A percentile compares a stretch with the other conserved stretches of the same genome.
Conservation (phyloP, 2,797 vertebrate species). For the Zonotrichia albicollis region DNA sequence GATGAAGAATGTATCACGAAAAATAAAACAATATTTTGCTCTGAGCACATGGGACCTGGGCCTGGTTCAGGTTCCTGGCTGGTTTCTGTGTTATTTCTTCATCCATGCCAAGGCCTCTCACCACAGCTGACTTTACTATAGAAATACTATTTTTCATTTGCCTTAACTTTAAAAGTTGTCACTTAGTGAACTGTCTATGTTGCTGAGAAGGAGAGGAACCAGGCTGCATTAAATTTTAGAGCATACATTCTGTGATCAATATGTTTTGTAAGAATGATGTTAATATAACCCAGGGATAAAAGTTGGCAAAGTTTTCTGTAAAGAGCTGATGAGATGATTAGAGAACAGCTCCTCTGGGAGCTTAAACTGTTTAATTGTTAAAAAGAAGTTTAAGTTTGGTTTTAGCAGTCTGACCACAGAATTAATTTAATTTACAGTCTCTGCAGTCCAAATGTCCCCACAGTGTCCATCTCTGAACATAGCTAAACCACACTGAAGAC, state of each 20-base stretch:
- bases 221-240: not conserved
- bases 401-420: not conserved
- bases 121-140: not conserved
- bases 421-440: not conserved
- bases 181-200: not conserved
- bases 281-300: not conserved
- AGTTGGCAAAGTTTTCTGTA: not conserved
- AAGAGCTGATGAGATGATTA: not conserved
- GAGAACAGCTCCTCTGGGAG: not conserved
- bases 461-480: not conserved
- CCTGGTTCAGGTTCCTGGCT: not conserved
- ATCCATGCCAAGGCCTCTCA: not conserved
- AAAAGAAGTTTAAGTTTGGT: not conserved
- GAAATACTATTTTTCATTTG: not conserved
- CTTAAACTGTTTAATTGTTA: not conserved
- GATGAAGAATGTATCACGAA: not conserved
- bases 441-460: not conserved
- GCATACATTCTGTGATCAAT: not conserved
- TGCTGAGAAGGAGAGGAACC: not conserved
- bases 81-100: not conserved
- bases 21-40: not conserved
- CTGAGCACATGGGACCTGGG: not conserved
- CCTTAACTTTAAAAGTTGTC: not conserved
- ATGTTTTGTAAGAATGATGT: not conserved
- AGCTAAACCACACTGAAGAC: not conserved